Evolutionary conservation across 2,797 vertebrate genomes (phyloP), one percentile per base, ranked within the genome.

Genomic region (Pseudochaenichthys georgianus): DNA sequence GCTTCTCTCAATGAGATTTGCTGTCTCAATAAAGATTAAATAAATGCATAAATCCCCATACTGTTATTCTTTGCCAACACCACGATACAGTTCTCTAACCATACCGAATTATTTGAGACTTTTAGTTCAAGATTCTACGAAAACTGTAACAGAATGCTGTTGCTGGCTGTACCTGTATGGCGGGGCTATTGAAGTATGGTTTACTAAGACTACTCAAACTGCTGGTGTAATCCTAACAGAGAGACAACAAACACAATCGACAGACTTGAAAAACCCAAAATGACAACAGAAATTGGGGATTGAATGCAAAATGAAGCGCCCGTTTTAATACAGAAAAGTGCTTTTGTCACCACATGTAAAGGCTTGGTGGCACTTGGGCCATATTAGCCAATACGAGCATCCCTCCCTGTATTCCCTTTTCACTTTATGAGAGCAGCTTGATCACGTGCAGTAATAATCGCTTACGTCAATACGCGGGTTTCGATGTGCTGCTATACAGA

Each of bases 381-480:
- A 38, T 38, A 9, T 9, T 38, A 38, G 34, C 34, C 34, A 38
- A 38, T 9, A 38, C 34, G 9, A 38, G 8, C 6, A 38, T 38
- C 34, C 34, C 7, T 38, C 7, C 8, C 34, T 38, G 34, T 43
- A 48, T 52, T 34, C 34, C 59, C 42, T 12, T 2, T 15, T 13
- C 10, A 17, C 55, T 28, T 41, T 50, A 50, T 58, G n/a, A 52
- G 13, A 45, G 51, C 51, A 70, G 51, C 64, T 65, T 52, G 8
- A 43, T 61, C 68, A 61, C 28, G 47, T 67, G 64, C n/a, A 42
- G 9, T 48, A 3, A 9, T 46, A 63, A 78, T 64, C 70, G 21
- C 47, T 42, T 47, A 28, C 38, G 69, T 83, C 70, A 83, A 64
- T 48, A 81, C 17, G 15, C 0, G n/a, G 48, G 66, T 79, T 80